Evolutionary conservation across 2,888 invertebrate species (phyloP).

Genomic region (Drosophila austrosaltans): DNA sequence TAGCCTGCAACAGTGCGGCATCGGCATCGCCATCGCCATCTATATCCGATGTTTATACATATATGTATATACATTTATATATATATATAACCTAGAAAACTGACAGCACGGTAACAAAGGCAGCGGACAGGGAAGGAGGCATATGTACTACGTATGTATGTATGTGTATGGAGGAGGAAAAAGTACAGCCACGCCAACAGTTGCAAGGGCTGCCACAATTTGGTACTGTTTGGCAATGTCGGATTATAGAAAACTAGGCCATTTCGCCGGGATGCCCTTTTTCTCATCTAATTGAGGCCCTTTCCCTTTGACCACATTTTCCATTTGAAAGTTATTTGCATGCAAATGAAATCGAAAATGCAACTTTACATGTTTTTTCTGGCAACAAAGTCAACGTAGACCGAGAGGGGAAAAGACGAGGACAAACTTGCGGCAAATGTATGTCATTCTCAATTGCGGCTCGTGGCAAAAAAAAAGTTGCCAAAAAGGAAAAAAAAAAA

Average conservation of each 20-base stretch:
- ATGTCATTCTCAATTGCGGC: constrained; percentile 48
- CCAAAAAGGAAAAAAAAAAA: constrained; percentile 41
- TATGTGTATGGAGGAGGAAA: constrained; percentile 44
- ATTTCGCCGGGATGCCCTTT: constrained; percentile 50
- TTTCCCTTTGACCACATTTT: constrained; percentile 36
- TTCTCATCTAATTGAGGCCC: constrained; percentile 51
- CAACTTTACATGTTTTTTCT: constrained; percentile 42
- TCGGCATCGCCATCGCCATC: constrained; percentile 40
- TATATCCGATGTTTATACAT: constrained; percentile 9
- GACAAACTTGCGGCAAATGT: constrained; percentile 29
- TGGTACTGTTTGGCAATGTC: constrained; percentile 58
- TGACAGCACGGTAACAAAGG: constrained; percentile 55
- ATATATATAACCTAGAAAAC: constrained; percentile 65
- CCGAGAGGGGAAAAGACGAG: not conserved
- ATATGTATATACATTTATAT: constrained; percentile 10
- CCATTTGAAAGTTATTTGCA: constrained; percentile 46
- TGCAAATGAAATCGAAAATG: constrained; percentile 71
- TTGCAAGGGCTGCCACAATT: constrained; percentile 73
- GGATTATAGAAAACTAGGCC: constrained; percentile 70
- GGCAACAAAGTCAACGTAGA: constrained; percentile 17
- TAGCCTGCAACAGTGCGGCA: constrained; percentile 50
- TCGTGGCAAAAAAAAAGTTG: constrained; percentile 64
- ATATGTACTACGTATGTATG: not conserved
- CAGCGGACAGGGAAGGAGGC: constrained; percentile 12
- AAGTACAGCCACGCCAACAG: constrained; percentile 77